A percentile compares a stretch with the other conserved stretches of the same genome.
phyloP scores from a whole-genome alignment of 2,888 invertebrate genomes.

The Drosophila neoperkinsi region DNA sequence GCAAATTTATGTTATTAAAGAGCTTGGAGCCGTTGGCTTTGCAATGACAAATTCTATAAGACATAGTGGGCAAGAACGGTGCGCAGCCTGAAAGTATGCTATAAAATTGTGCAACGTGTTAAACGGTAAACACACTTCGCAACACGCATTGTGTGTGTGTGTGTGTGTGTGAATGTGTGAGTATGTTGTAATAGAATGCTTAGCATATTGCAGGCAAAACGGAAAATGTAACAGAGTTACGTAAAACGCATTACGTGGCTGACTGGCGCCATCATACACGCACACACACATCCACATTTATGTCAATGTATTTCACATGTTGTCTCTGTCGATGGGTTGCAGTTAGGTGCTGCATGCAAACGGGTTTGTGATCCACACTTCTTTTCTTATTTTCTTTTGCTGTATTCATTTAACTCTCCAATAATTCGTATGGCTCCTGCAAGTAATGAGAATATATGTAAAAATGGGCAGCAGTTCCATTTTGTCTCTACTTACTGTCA shows the following conservation, averaged over 20 bases:
- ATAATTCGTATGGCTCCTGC: slow-evolving; percentile 56
- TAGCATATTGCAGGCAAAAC: slow-evolving; percentile 73
- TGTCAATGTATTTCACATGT: slow-evolving; percentile 12
- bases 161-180: slow-evolving; percentile 9
- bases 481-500: not conserved
- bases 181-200: slow-evolving; percentile 47
- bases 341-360: slow-evolving; percentile 54
- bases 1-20: slow-evolving; percentile 64
- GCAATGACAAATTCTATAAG: slow-evolving; percentile 51
- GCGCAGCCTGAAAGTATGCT: slow-evolving; percentile 51
- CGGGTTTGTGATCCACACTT: slow-evolving; percentile 41
- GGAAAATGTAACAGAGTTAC: slow-evolving; percentile 69
- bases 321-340: slow-evolving; percentile 49
- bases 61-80: not conserved
- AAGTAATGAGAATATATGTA: slow-evolving; percentile 3
- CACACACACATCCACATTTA: slow-evolving; percentile 2
- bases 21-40: slow-evolving; percentile 43
- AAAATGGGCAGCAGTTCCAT: not conserved
- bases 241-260: slow-evolving; percentile 64
- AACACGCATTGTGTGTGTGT: slow-evolving; percentile 14
- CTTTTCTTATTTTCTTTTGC: slow-evolving; percentile 1
- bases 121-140: slow-evolving; percentile 36
- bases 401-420: slow-evolving; percentile 23
- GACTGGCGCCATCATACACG: slow-evolving; percentile 33
- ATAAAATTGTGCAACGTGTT: slow-evolving; percentile 50